Conservation (phyloP, 2,113 vertebrate species). For the Centropus unirufus region DNA sequence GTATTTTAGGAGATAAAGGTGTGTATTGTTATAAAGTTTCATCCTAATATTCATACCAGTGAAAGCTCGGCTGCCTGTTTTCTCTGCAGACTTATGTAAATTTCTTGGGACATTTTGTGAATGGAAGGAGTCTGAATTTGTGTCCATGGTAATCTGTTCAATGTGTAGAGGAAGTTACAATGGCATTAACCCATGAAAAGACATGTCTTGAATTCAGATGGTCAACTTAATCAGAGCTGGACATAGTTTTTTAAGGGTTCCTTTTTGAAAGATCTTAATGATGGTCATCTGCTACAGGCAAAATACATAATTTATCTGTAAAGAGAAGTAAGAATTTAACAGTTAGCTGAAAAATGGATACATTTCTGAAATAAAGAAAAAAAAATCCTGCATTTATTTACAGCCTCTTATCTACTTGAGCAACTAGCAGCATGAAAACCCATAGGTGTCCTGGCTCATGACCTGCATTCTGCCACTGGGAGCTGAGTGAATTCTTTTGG, state of each 20-base stretch:
- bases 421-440: neutral
- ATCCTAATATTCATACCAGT: slow-evolving; percentile 6
- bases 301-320: slow-evolving; percentile 39
- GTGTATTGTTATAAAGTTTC: slow-evolving; percentile 1
- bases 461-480: neutral
- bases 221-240: slow-evolving; percentile 69
- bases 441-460: neutral
- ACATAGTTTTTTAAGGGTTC: slow-evolving; percentile 51
- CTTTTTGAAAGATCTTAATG: slow-evolving; percentile 18
- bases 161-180: slow-evolving; percentile 77
- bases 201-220: slow-evolving; percentile 83
- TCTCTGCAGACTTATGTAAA: slow-evolving; percentile 58
- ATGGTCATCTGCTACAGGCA: slow-evolving; percentile 25
- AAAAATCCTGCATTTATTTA: slow-evolving; percentile 1
- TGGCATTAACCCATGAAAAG: slow-evolving; percentile 77
- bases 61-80: slow-evolving; percentile 27
- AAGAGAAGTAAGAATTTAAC: slow-evolving; percentile 34
- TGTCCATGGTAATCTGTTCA: slow-evolving; percentile 82
- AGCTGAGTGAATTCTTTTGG: neutral
- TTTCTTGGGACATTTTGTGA: slow-evolving; percentile 52
- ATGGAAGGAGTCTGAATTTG: slow-evolving; percentile 67
- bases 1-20: slow-evolving; percentile 30
- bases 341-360: slow-evolving; percentile 15
- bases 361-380: neutral
- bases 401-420: neutral